Conservation (phyloP, 1,140 invertebrate species). For the Cyclargus thomasi region DNA sequence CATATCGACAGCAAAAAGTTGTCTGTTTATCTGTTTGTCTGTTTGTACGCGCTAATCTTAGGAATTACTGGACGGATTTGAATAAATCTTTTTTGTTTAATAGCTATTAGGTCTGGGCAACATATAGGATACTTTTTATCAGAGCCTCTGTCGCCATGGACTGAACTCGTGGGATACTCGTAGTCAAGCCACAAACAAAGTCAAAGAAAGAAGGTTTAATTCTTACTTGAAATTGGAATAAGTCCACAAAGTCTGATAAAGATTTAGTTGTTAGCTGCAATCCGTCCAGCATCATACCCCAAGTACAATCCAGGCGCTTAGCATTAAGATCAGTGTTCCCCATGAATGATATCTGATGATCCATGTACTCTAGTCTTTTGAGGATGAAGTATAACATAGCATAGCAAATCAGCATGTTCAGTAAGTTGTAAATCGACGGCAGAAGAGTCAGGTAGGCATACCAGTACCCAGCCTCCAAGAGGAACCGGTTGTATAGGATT, state of each 20-base stretch:
- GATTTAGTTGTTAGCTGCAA: not conserved
- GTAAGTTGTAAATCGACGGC: not conserved
- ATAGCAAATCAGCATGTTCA: not conserved
- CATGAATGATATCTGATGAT: not conserved
- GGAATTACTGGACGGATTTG: no score
- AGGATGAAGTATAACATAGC: not conserved
- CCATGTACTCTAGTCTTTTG: constrained; percentile 4
- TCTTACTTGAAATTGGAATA: constrained; percentile 1
- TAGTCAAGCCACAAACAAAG: no score
- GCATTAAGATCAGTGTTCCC: not conserved
- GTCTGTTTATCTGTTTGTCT: no score
- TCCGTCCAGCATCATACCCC: not conserved
- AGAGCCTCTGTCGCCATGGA: no score
- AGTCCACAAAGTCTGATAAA: not conserved
- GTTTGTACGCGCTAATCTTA: no score
- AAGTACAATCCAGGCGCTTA: not conserved
- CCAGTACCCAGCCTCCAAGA: not conserved
- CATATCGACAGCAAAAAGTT: no score
- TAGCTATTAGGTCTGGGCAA: no score
- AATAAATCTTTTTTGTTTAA: no score
- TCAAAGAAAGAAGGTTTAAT: not conserved
- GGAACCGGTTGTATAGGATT: not conserved
- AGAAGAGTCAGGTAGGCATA: not conserved
- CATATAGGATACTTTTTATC: no score
- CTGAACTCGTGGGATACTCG: no score